Evolutionary conservation across 2,888 invertebrate species (phyloP).

Genomic region (Endomychus coccineus): DNA sequence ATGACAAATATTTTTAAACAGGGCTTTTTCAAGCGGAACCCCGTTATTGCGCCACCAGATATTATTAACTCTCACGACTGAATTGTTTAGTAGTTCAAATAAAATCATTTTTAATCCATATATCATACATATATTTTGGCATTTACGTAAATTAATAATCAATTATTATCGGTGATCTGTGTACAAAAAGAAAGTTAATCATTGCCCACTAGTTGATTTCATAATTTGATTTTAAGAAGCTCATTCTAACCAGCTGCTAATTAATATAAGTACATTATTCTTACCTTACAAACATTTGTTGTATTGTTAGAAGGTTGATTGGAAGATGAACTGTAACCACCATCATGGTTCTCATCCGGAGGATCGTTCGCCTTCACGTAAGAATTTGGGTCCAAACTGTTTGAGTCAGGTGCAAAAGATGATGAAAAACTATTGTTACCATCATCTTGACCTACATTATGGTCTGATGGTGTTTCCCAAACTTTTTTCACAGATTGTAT

Average conservation of each 20-base stretch:
- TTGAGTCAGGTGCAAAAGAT: slow-evolving; percentile 42
- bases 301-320: slow-evolving; percentile 40
- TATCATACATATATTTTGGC: too few species aligned
- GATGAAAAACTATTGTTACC: slow-evolving; percentile 35
- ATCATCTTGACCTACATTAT: slow-evolving; percentile 47
- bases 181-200: too few species aligned
- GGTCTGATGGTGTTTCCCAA: slow-evolving; percentile 59
- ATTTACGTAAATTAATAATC: too few species aligned
- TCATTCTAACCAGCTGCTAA: background rate
- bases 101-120: too few species aligned
- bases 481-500: slow-evolving; percentile 90
- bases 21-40: too few species aligned
- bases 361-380: slow-evolving; percentile 39
- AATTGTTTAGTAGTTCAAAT: too few species aligned
- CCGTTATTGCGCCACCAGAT: too few species aligned
- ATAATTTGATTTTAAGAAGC: slow-evolving; percentile 3
- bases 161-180: too few species aligned
- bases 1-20: too few species aligned
- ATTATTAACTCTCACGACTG: too few species aligned
- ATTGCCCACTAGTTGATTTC: too few species aligned
- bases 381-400: slow-evolving; percentile 43
- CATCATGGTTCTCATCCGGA: slow-evolving; percentile 48
- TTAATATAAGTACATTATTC: slow-evolving; percentile 17
- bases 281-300: slow-evolving; percentile 68
- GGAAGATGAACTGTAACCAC: slow-evolving; percentile 49